A percentile compares a stretch with the other conserved stretches of the same genome.
phyloP scores from a whole-genome alignment of 2,113 vertebrate species.

The Tyrannus savana region DNA sequence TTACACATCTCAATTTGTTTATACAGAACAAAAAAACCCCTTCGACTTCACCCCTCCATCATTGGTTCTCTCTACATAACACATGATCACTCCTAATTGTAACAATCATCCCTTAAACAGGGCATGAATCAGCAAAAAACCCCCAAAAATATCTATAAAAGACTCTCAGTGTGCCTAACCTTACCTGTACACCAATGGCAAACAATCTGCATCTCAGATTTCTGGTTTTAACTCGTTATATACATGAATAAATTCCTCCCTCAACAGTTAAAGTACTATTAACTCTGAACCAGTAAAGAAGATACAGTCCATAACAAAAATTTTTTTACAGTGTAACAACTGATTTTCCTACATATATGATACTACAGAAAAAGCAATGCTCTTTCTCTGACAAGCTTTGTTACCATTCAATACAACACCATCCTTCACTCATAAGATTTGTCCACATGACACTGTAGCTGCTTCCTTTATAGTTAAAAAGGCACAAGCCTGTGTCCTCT shows the following conservation, averaged over 20 bases:
- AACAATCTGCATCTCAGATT: background rate
- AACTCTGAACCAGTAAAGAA: background rate
- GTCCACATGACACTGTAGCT: background rate
- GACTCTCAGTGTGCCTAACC: background rate
- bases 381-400: background rate
- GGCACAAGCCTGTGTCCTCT: background rate
- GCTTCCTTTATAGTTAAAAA: background rate
- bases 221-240: background rate
- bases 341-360: background rate
- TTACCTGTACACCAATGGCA: background rate
- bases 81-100: rapidly evolving
- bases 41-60: background rate
- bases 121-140: background rate
- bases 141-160: background rate
- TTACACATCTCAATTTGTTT: background rate
- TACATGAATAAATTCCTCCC: background rate
- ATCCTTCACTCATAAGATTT: background rate
- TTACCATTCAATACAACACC: background rate
- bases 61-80: background rate
- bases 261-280: background rate
- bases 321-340: rapidly evolving
- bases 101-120: background rate
- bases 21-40: background rate
- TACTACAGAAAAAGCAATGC: background rate
- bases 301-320: background rate